phyloP scores from a whole-genome alignment of 2,888 invertebrate genomes.

The Scaptomyza caliginosa region DNA sequence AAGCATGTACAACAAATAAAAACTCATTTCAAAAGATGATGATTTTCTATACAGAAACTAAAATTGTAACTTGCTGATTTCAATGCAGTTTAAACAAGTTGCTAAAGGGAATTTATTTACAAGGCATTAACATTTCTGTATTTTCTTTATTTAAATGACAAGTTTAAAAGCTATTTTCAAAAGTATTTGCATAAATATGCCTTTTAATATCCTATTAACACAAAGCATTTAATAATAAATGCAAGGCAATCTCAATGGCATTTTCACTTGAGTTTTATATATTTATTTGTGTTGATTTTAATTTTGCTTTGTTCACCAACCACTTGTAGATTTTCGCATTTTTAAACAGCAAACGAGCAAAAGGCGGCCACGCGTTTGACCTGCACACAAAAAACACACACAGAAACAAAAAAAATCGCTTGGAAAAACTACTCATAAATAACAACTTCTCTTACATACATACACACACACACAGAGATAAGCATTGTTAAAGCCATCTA shows the following conservation, averaged over 20 bases:
- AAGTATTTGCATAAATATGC: too few species aligned
- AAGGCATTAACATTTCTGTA: too few species aligned
- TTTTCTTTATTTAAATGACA: too few species aligned
- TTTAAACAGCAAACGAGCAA: slow-evolving; percentile 48
- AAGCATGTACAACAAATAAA: slow-evolving; percentile 14
- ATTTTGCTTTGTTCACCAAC: slow-evolving; percentile 38
- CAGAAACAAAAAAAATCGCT: slow-evolving; percentile 24
- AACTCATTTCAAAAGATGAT: slow-evolving; percentile 1
- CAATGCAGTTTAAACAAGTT: neutral
- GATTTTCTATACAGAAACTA: neutral
- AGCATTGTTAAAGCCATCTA: slow-evolving; percentile 45
- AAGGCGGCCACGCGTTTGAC: slow-evolving; percentile 72
- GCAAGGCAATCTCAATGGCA: slow-evolving; percentile 48
- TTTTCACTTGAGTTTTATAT: slow-evolving; percentile 45
- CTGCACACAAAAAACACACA: slow-evolving; percentile 33
- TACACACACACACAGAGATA: slow-evolving; percentile 10
- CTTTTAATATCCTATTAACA: neutral
- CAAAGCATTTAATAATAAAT: slow-evolving; percentile 25
- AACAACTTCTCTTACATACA: slow-evolving; percentile 17
- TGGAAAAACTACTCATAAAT: slow-evolving; percentile 73
- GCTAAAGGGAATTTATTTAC: too few species aligned
- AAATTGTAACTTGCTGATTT: neutral
- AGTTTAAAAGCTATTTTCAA: too few species aligned
- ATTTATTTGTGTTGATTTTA: slow-evolving; percentile 9
- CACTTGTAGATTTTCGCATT: slow-evolving; percentile 75